A percentile compares a stretch with the other conserved stretches of the same genome.
These are phyloP conservation scores for Morus bassanus DNA, from an alignment of 2,797 vertebrate genomes.

Conservation along the genomic window DNA sequence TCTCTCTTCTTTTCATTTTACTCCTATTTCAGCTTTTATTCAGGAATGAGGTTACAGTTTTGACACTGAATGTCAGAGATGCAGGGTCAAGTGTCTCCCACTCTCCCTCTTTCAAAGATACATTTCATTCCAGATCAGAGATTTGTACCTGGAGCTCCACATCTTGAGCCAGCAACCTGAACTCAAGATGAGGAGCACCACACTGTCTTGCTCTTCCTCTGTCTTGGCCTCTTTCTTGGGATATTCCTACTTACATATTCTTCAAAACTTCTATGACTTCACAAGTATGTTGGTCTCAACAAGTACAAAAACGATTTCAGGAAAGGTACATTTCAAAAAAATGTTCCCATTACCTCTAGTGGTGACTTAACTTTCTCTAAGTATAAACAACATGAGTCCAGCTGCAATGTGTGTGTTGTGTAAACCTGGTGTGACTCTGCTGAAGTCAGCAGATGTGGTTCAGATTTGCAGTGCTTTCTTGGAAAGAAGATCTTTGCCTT, in stretches of 20 bases:
- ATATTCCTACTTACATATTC: background rate
- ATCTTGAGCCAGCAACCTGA: background rate
- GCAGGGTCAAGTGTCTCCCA: background rate
- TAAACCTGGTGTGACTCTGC: slow-evolving; percentile 26
- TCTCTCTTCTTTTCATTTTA: background rate
- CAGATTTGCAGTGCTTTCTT: slow-evolving; percentile 11
- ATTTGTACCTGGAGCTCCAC: background rate
- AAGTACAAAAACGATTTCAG: background rate
- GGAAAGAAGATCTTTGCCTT: slow-evolving; percentile 19
- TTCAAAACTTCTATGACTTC: background rate
- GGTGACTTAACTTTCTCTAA: background rate
- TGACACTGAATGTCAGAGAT: background rate
- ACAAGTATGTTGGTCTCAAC: background rate
- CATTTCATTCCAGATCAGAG: background rate
- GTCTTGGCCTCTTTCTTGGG: background rate
- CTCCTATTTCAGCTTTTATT: background rate
- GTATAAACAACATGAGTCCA: background rate
- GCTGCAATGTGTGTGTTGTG: slow-evolving; percentile 11
- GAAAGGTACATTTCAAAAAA: background rate
- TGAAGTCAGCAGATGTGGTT: slow-evolving; percentile 54
- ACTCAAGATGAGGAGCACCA: background rate
- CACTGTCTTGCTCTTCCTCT: background rate
- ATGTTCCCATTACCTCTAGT: background rate
- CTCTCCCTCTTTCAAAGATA: background rate
- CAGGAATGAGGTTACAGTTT: background rate